Evolutionary conservation across 2,797 vertebrate species (phyloP), one percentile per base, ranked within the genome.

Genomic region (Anguilla pacifica): DNA sequence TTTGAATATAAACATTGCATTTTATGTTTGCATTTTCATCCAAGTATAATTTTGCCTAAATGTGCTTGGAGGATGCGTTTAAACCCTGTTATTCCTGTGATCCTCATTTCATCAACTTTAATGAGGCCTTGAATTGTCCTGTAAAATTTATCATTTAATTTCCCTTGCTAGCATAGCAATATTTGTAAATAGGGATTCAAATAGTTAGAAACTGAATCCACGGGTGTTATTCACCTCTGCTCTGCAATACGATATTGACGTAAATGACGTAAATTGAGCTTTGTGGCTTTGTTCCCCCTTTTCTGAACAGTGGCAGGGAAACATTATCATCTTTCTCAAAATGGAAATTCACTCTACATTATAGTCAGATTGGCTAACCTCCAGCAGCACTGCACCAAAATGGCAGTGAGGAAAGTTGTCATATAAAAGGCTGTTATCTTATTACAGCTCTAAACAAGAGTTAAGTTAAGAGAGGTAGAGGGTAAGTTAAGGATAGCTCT

Each of bases 21-120:
- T 35, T 35, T 35, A 88, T 85, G 81, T 92, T 92, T 90, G 91
- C 59, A 91, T 92, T 91, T 89, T 93, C 83, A 86, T 92, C 88
- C 28, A 55, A 93, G 90, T 87, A 92, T 25, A 89, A 91, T 90
- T 92, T 89, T 86, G 70, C 87, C 88, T 93, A 94, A 93, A 94
- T 93, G 90, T 85, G 92, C 90, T 93, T 90, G 49, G 86, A 88
- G 90, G 93, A 93, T 86, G 70, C 83, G 79, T 89, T 90, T 70
- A 87, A 90, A 90, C 91, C 92, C 53, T 82, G 89, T 87, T 90
- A 81, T 89, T 92, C 67, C 91, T 92, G 90, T 88, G 92, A 35
- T 64, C 91, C 86, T 91, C 82, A 61, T 46, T 95, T 86, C 89
- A 25, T 86, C 61, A 3, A 19, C 3, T 72, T 92, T 84, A 88